Percentiles rank a stretch among this genome's conserved stretches.
Conservation (phyloP, 2,113 vertebrate species). For the Balaeniceps rex region DNA sequence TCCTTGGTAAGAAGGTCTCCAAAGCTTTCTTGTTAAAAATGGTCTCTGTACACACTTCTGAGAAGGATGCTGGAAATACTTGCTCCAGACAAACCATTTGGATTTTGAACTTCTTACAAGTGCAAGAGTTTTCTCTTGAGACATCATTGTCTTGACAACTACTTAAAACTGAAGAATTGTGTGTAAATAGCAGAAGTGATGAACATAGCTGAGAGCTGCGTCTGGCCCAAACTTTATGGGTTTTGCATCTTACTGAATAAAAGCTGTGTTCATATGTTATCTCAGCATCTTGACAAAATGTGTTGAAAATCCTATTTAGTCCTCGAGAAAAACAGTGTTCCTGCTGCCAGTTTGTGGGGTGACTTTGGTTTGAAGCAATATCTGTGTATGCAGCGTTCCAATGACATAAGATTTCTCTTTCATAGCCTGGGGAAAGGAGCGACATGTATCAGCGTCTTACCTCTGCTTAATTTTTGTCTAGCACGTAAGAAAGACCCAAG, state of each 20-base stretch:
- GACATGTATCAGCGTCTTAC: neutral
- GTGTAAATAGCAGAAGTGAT: neutral
- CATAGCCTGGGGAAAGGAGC: neutral
- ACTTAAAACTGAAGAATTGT: neutral
- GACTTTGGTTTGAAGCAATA: neutral
- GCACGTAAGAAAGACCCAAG: neutral
- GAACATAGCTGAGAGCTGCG: neutral
- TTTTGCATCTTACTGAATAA: neutral
- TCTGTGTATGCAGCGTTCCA: neutral
- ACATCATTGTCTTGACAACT: neutral
- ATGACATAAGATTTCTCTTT: neutral
- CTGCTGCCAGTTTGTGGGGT: neutral
- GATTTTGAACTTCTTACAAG: neutral
- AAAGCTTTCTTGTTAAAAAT: neutral
- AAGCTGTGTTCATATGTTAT: neutral
- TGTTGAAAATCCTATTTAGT: neutral
- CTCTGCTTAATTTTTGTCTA: neutral
- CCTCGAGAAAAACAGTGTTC: neutral
- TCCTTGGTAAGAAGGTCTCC: neutral
- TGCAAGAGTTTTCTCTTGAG: neutral
- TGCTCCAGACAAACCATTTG: neutral
- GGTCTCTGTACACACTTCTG: neutral
- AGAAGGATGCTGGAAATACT: neutral
- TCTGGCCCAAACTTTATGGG: neutral
- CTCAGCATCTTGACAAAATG: neutral